Conservation (phyloP, 1,140 invertebrate genomes). For the Caenorhabditis inopinata region DNA sequence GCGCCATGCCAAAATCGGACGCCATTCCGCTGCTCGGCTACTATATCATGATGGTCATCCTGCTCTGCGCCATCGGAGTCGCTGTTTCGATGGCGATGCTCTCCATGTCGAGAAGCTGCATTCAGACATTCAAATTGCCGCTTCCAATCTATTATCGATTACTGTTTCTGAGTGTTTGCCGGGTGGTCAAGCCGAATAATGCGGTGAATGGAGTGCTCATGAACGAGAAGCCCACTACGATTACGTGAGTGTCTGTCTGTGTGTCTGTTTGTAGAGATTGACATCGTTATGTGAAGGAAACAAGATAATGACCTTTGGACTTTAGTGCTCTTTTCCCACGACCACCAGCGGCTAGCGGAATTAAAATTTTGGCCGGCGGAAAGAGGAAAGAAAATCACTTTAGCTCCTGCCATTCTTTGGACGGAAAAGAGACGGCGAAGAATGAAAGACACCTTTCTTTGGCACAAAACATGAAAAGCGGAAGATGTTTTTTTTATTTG, state of each 20-base stretch:
- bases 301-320: too few relatives aligned
- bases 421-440: too few relatives aligned
- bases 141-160: constrained; percentile 52
- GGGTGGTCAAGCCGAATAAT: constrained; percentile 7
- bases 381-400: too few relatives aligned
- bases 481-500: too few relatives aligned
- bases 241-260: constrained; percentile 37
- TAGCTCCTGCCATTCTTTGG: too few relatives aligned
- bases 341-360: too few relatives aligned
- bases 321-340: too few relatives aligned
- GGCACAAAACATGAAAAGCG: too few relatives aligned
- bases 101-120: constrained; percentile 47
- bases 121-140: constrained; percentile 47
- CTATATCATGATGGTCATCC: constrained; percentile 56
- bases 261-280: too few relatives aligned
- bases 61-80: constrained; percentile 57
- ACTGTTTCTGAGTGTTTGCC: constrained; percentile 49
- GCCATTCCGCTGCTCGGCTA: constrained; percentile 63
- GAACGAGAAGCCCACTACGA: constrained; percentile 22
- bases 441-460: too few relatives aligned
- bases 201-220: background rate
- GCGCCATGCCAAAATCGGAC: constrained; percentile 62
- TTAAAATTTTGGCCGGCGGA: too few relatives aligned
- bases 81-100: constrained; percentile 53
- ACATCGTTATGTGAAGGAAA: too few relatives aligned